Evolutionary conservation across 64 coral and sea anemone species (phyloP).

Genomic region (Montipora cactus): DNA sequence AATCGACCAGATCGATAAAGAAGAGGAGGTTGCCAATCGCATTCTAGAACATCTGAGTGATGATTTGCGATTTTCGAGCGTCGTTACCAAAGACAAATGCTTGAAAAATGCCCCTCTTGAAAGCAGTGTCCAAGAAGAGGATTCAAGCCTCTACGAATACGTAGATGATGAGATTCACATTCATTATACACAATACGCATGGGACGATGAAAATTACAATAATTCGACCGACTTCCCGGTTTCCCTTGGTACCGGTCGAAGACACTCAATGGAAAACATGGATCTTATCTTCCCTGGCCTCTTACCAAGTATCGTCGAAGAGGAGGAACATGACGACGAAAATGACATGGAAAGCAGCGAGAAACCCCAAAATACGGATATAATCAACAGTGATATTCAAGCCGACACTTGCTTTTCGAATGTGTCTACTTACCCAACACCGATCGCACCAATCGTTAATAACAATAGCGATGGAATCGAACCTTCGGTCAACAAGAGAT

Average conservation of each 20-base stretch:
- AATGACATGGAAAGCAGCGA: conserved; percentile 31
- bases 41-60: conserved; percentile 48
- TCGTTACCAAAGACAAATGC: not conserved
- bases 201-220: conserved; percentile 47
- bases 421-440: not conserved
- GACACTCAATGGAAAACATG: conserved; percentile 95
- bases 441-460: not conserved
- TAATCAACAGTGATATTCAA: not conserved
- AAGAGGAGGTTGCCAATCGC: conserved; percentile 56
- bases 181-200: conserved; percentile 79
- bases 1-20: conserved; percentile 47
- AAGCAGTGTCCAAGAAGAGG: not conserved
- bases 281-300: conserved; percentile 85
- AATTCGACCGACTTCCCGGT: conserved; percentile 2
- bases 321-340: conserved; percentile 70
- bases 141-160: conserved; percentile 54
- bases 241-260: conserved; percentile 27
- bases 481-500: not conserved
- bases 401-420: not conserved
- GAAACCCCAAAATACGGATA: not conserved
- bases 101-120: not conserved
- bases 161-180: conserved; percentile 84
- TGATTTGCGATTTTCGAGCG: conserved; percentile 28
- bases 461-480: not conserved
- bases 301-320: conserved; percentile 85